These are phyloP conservation scores for Meta bourneti DNA, from an alignment of 2,888 invertebrate genomes.

Conservation along the genomic window DNA sequence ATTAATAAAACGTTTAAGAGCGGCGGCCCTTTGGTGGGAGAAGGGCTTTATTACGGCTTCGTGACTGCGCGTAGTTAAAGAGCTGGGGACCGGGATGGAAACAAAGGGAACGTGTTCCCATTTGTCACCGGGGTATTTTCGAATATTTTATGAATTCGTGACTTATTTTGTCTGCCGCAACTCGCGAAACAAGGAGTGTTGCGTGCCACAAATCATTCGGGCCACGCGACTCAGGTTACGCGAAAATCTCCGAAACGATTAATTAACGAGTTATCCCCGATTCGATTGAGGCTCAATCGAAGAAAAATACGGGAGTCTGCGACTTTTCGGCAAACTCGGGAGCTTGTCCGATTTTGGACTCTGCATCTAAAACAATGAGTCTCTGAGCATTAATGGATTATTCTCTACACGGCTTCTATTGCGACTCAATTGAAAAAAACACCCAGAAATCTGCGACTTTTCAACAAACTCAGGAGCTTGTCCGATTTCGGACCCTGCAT, in stretches of 20 bases:
- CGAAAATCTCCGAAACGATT: constrained; percentile 35
- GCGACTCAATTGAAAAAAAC: too few relatives aligned
- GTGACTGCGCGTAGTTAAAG: constrained; percentile 66
- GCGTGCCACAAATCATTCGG: constrained; percentile 55
- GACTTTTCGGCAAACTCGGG: too few relatives aligned
- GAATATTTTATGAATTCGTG: constrained; percentile 69
- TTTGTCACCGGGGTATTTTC: constrained; percentile 68
- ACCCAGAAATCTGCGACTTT: too few relatives aligned
- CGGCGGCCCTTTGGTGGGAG: constrained; percentile 27
- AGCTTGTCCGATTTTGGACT: too few relatives aligned
- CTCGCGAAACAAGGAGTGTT: constrained; percentile 15
- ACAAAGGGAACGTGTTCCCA: constrained; percentile 62
- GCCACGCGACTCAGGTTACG: constrained; percentile 54
- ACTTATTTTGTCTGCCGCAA: constrained; percentile 48
- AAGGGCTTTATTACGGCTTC: constrained; percentile 37
- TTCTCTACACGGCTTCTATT: too few relatives aligned
- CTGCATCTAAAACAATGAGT: too few relatives aligned
- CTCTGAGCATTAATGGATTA: too few relatives aligned
- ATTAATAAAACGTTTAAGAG: constrained; percentile 74
- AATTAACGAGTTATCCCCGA: neutral
- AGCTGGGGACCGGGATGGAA: constrained; percentile 50
- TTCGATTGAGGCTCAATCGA: too few relatives aligned
- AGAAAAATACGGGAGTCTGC: too few relatives aligned
- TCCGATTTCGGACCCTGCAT: too few relatives aligned
- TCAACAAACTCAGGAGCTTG: too few relatives aligned